phyloP scores from a whole-genome alignment of 2,888 invertebrate species.

The Apomyelois bistriatella region DNA sequence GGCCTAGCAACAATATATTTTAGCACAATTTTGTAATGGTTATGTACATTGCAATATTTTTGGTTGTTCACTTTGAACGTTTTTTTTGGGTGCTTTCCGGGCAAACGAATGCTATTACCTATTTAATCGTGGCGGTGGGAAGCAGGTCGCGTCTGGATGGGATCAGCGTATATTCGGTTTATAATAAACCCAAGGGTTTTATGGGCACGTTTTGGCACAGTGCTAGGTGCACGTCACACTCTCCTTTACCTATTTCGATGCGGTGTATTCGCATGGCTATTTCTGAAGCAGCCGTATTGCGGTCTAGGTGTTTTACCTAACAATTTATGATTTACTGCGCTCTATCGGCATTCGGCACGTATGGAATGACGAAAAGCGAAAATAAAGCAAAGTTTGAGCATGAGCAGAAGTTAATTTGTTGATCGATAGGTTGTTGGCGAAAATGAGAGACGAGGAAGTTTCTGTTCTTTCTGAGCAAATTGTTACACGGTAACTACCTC shows the following conservation, averaged over 20 bases:
- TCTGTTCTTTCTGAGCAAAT: neutral
- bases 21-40: neutral
- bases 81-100: too few species aligned
- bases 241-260: constrained; percentile 40
- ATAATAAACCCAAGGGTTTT: constrained; percentile 38
- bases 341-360: constrained; percentile 29
- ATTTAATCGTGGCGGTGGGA: constrained; percentile 2
- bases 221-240: constrained; percentile 34
- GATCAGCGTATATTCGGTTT: constrained; percentile 21
- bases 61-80: neutral
- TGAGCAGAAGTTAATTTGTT: neutral
- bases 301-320: constrained; percentile 53
- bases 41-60: neutral
- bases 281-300: constrained; percentile 49
- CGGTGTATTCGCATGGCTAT: constrained; percentile 46
- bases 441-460: neutral
- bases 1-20: neutral
- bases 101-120: too few species aligned
- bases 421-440: neutral
- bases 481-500: neutral
- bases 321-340: constrained; percentile 45
- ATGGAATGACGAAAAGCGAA: constrained; percentile 20
- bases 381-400: neutral
- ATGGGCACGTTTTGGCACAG: constrained; percentile 44
- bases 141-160: constrained; percentile 4